A percentile compares a stretch with the other conserved stretches of the same genome.
Conservation (phyloP, 2,797 vertebrate genomes). For the Martes flavigula region DNA sequence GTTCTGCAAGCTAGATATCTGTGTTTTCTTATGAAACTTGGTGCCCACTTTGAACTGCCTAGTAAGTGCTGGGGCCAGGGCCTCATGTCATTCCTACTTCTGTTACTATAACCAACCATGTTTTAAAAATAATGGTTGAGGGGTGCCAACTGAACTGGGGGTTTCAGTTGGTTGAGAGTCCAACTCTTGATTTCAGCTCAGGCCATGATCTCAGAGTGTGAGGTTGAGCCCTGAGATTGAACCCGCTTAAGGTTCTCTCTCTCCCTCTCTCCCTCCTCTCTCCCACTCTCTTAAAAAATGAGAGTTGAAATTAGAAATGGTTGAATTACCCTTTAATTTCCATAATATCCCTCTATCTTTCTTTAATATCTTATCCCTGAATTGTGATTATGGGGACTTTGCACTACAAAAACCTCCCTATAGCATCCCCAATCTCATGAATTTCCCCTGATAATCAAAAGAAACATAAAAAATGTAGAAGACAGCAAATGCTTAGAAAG, state of each 20-base stretch:
- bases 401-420: background rate
- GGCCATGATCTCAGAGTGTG: background rate
- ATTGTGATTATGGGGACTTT: background rate
- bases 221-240: background rate
- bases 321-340: background rate
- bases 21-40: background rate
- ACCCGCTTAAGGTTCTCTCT: background rate
- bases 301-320: background rate
- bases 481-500: background rate
- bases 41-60: background rate
- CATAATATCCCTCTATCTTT: background rate
- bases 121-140: background rate
- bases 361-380: background rate
- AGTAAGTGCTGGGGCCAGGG: background rate
- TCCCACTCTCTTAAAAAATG: background rate
- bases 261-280: too few species aligned
- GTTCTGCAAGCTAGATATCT: background rate
- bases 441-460: background rate
- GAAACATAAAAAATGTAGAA: background rate
- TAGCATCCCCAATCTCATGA: rapidly evolving
- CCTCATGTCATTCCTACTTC: background rate
- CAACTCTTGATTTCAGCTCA: background rate
- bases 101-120: background rate
- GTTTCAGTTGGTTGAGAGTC: background rate
- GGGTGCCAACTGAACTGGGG: background rate